A percentile compares a stretch with the other conserved stretches of the same genome.
These are phyloP conservation scores for Hucho hucho DNA, from an alignment of 2,113 vertebrate species.

Conservation along the genomic window DNA sequence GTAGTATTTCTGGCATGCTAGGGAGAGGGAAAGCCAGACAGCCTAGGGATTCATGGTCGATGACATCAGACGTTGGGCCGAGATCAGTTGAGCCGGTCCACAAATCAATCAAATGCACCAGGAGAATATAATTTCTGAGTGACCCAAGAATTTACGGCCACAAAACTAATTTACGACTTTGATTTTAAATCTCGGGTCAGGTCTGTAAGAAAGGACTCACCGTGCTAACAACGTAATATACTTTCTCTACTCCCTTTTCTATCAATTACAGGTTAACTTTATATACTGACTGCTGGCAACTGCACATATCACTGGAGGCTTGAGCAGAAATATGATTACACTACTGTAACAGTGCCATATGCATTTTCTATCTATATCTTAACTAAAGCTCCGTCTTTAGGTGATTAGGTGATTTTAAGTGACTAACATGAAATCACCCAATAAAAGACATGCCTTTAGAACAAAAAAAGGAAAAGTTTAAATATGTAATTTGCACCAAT, in stretches of 20 bases:
- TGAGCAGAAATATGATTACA: not conserved
- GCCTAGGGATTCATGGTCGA: not conserved
- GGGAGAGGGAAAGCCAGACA: not conserved
- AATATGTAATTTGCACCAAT: not conserved
- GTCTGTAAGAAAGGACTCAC: not conserved
- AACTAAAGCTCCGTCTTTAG: not conserved
- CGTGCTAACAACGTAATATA: not conserved
- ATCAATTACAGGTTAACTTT: not conserved
- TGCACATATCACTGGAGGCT: not conserved
- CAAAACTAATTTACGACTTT: not conserved
- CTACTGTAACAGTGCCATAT: not conserved
- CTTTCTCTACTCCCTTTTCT: not conserved
- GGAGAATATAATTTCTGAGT: not conserved
- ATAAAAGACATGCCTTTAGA: too few relatives aligned
- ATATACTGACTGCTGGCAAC: not conserved
- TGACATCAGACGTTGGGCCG: not conserved
- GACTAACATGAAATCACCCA: not conserved
- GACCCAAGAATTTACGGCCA: not conserved
- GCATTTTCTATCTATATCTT: too few relatives aligned
- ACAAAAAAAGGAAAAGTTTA: not conserved
- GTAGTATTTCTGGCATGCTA: not conserved
- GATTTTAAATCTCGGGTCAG: not conserved
- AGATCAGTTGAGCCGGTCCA: not conserved
- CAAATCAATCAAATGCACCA: not conserved
- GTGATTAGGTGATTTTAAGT: not conserved